phyloP scores from a whole-genome alignment of 2,797 vertebrate genomes.

The Gobio occitaniae region DNA sequence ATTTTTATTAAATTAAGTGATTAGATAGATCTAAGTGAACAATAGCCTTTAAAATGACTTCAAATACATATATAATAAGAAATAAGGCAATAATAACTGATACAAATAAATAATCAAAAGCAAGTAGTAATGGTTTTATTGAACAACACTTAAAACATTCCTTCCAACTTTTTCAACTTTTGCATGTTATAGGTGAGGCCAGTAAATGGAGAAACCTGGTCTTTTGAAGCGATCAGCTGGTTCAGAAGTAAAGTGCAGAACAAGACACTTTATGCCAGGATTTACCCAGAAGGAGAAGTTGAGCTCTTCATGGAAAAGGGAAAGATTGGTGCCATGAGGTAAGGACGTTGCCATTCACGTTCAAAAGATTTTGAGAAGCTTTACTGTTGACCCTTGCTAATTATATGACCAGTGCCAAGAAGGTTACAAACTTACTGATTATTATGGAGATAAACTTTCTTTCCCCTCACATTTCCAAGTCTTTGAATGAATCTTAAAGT shows the following conservation, averaged over 20 bases:
- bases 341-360: background rate
- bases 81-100: background rate
- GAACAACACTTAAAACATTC: background rate
- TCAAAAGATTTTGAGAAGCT: background rate
- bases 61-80: background rate
- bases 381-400: background rate
- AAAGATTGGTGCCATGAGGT: constrained; percentile 81
- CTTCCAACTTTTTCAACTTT: background rate
- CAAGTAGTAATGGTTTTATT: background rate
- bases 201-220: constrained; percentile 72
- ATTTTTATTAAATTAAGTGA: no score
- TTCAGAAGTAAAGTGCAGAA: constrained; percentile 74
- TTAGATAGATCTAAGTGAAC: no score
- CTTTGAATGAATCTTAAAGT: background rate
- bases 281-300: constrained; percentile 71
- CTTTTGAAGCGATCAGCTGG: constrained; percentile 75
- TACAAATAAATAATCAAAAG: background rate
- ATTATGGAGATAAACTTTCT: no score
- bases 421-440: no score
- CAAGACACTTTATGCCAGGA: constrained; percentile 75
- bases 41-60: background rate
- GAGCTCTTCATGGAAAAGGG: constrained; percentile 82
- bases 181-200: constrained; percentile 72
- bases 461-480: background rate
- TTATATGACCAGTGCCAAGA: no score